Conservation (phyloP, 2,113 vertebrate species). For the Vicugna pacos region DNA sequence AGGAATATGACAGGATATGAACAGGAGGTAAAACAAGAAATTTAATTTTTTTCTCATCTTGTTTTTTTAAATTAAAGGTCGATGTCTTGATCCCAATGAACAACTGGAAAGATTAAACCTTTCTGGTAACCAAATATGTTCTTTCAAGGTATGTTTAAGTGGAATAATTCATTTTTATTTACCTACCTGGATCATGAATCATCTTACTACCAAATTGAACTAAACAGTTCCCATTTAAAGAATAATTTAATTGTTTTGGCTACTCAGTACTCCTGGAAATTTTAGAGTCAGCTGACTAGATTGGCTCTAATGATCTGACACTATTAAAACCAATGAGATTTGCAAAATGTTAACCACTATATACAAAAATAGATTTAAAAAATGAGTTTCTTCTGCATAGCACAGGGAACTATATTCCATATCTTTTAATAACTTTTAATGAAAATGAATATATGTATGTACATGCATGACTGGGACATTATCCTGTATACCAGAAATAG, state of each 20-base stretch:
- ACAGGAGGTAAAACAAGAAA: conserved; percentile 40
- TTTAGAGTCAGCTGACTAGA: not conserved
- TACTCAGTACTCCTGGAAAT: not conserved
- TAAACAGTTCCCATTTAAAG: not conserved
- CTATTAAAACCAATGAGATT: conserved; percentile 10
- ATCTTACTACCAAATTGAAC: not conserved
- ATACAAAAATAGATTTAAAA: too few relatives aligned
- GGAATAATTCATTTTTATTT: conserved; percentile 61
- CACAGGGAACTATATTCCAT: too few relatives aligned
- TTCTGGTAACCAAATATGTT: conserved; percentile 94
- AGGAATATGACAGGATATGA: not conserved
- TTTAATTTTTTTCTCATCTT: conserved; percentile 60
- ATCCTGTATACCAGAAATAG: too few relatives aligned
- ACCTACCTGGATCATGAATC: not conserved
- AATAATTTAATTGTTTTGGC: not conserved
- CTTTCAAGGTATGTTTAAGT: conserved; percentile 91
- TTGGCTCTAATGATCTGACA: not conserved
- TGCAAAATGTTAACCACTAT: too few relatives aligned
- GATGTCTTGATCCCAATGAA: conserved; percentile 89
- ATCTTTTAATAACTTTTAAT: too few relatives aligned
- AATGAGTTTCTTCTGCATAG: too few relatives aligned
- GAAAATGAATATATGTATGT: too few relatives aligned
- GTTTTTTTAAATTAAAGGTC: conserved; percentile 85
- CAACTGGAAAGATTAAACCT: conserved; percentile 92
- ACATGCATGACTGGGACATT: too few relatives aligned